phyloP scores from a whole-genome alignment of 2,888 invertebrate genomes.

The Slavum lentiscoides region DNA sequence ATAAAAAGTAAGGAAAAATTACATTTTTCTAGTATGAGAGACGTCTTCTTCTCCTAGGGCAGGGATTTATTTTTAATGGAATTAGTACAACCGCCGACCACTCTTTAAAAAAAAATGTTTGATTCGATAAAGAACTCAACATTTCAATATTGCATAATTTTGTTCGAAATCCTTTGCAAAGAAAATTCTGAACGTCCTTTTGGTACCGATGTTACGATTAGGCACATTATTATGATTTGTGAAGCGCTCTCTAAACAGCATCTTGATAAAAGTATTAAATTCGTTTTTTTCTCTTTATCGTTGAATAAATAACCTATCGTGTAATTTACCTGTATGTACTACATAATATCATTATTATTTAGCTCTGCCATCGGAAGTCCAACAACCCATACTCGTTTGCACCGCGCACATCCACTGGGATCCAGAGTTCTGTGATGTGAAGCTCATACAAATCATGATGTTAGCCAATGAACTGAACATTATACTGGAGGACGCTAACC shows the following conservation, averaged over 20 bases:
- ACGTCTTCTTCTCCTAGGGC: too few relatives aligned
- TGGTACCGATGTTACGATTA: not conserved
- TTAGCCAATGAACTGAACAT: slow-evolving; percentile 88
- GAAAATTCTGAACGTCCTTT: too few relatives aligned
- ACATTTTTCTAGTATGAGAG: too few relatives aligned
- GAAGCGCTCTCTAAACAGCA: not conserved
- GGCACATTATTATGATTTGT: not conserved
- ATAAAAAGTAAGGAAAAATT: too few relatives aligned
- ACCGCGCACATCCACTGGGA: slow-evolving; percentile 99
- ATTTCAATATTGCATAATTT: too few relatives aligned
- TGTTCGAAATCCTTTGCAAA: too few relatives aligned
- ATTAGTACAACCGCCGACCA: too few relatives aligned
- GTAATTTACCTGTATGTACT: too few relatives aligned
- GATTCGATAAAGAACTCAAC: too few relatives aligned
- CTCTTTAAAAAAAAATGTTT: too few relatives aligned
- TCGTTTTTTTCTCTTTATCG: not conserved
- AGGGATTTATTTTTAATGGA: too few relatives aligned
- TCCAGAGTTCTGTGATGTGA: slow-evolving; percentile 98
- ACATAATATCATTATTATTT: not conserved
- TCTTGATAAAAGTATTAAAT: not conserved
- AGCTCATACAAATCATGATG: slow-evolving; percentile 99
- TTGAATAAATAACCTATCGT: too few relatives aligned
- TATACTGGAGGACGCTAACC: slow-evolving; percentile 83
- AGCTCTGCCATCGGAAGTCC: slow-evolving; percentile 62
- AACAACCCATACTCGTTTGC: slow-evolving; percentile 89